Evolutionary conservation across 2,113 vertebrate genomes (phyloP).

Genomic region (Myiozetetes cayanensis): DNA sequence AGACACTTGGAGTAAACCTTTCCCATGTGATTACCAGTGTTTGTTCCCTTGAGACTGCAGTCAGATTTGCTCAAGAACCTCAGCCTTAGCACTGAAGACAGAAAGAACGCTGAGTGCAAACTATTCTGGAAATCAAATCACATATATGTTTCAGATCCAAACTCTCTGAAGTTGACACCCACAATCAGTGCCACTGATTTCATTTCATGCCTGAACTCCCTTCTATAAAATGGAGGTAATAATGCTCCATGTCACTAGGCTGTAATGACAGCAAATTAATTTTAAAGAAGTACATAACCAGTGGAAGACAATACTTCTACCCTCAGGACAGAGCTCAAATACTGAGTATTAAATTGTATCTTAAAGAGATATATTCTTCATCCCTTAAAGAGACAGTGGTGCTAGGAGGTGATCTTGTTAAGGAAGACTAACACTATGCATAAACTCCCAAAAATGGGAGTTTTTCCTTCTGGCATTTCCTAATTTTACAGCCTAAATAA

Average conservation of each 20-base stretch:
- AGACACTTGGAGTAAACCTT: not conserved
- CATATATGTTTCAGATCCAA: not conserved
- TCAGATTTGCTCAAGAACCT: not conserved
- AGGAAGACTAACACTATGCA: not conserved
- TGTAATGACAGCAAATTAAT: constrained; percentile 22
- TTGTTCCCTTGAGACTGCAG: not conserved
- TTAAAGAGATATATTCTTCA: not conserved
- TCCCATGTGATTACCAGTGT: not conserved
- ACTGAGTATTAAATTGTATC: not conserved
- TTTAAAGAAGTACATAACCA: constrained; percentile 6
- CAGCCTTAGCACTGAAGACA: not conserved
- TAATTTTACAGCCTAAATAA: not conserved
- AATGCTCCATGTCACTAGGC: not conserved
- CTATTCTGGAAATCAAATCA: not conserved
- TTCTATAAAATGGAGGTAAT: not conserved
- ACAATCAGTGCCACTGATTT: not conserved
- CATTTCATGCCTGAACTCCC: not conserved
- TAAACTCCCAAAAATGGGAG: not conserved
- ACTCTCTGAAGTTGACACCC: not conserved
- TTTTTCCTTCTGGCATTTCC: not conserved
- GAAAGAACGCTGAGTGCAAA: not conserved
- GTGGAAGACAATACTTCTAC: not conserved
- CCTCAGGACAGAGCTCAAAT: not conserved
- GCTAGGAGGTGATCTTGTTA: not conserved
- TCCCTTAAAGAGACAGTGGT: not conserved